These are phyloP conservation scores for Julus scanicus DNA, from an alignment of 2,888 invertebrate genomes.

Conservation along the genomic window DNA sequence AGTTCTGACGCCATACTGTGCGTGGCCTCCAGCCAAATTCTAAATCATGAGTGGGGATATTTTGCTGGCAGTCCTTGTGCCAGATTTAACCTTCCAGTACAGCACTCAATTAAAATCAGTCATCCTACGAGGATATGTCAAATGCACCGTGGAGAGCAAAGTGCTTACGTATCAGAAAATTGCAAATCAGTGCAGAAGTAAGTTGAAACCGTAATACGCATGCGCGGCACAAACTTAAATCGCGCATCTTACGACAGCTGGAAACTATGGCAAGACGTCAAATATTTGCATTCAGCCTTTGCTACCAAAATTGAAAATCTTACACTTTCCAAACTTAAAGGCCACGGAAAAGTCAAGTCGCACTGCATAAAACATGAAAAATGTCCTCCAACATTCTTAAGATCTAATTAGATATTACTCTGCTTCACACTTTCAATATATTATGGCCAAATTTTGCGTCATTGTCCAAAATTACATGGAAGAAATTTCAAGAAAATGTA, in stretches of 20 bases:
- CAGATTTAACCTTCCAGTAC: conserved; percentile 26
- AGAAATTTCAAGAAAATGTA: too few species aligned
- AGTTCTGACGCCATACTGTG: neutral
- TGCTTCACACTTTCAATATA: too few species aligned
- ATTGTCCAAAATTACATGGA: too few species aligned
- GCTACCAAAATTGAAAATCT: neutral
- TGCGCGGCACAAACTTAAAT: neutral
- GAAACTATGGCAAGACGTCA: neutral
- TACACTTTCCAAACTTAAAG: neutral
- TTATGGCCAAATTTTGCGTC: too few species aligned
- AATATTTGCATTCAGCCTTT: conserved; percentile 12
- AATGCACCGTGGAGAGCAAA: neutral
- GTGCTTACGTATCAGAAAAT: neutral
- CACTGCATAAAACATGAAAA: too few species aligned
- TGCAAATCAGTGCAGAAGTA: neutral
- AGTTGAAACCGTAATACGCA: too few species aligned
- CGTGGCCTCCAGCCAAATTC: neutral
- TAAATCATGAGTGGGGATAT: neutral
- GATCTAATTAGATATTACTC: too few species aligned
- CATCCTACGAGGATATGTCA: neutral
- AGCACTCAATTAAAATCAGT: conserved; percentile 21
- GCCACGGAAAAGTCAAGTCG: neutral
- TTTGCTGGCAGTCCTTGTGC: conserved; percentile 8
- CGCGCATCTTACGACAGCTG: neutral
- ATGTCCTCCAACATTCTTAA: too few species aligned